Evolutionary conservation across 2,888 invertebrate species (phyloP).

Genomic region (Arctia plantaginis): DNA sequence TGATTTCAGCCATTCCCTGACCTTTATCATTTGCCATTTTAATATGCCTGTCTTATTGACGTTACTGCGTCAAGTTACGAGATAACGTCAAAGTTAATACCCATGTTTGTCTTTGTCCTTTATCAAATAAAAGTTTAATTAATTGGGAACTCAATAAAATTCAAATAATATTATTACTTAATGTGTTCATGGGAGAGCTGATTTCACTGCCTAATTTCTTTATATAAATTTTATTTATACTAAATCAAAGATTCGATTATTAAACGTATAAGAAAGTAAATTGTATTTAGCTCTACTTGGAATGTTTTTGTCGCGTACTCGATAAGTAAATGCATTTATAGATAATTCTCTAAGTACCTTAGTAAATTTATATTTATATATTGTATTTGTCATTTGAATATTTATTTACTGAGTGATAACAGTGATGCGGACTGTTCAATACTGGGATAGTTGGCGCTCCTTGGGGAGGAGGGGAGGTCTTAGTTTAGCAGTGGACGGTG

Average conservation of each 20-base stretch:
- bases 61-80: slow-evolving; percentile 27
- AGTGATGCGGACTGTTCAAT: no score
- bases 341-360: neutral
- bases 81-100: slow-evolving; percentile 3
- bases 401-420: neutral
- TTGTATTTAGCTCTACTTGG: neutral
- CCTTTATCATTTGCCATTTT: slow-evolving; percentile 19
- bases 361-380: neutral
- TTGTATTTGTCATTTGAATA: neutral
- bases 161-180: neutral
- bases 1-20: slow-evolving; percentile 21
- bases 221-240: neutral
- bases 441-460: neutral
- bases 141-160: neutral
- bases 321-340: neutral
- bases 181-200: neutral
- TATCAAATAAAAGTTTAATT: neutral
- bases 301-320: neutral
- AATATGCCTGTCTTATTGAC: slow-evolving; percentile 21
- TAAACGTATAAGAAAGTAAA: neutral
- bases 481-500: neutral
- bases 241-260: neutral
- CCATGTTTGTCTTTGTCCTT: neutral
- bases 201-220: neutral
- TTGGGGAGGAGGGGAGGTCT: no score